Evolutionary conservation across 2,113 vertebrate species (phyloP), one percentile per base, ranked within the genome.

Genomic region (Perca flavescens): DNA sequence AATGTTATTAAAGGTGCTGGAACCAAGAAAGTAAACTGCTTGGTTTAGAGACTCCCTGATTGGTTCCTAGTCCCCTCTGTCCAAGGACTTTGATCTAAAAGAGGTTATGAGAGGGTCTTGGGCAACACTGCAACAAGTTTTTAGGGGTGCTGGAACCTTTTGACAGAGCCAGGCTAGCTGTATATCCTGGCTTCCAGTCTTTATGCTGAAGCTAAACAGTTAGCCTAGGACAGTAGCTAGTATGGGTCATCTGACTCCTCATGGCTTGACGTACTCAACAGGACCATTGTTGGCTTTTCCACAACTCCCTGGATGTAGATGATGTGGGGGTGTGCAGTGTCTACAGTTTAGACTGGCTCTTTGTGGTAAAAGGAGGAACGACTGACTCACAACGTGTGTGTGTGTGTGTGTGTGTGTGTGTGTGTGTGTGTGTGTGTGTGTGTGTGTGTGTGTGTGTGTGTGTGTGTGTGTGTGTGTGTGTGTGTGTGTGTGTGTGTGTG

Each of bases 241-340:
- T 66, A 53, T 31, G 79, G 74, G 74, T 89, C 87, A 78, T 80
- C 79, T 91, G 78, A 82, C 73, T 68, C 72, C 80, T 47, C 9
- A 52, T 84, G 80, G 83, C 17, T 78, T 74, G 61, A 64, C 40
- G 47, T 54, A 82, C 68, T 93, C 85, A 80, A 62, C 82, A 65
- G 64, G 70, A 47, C 76, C 74, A 69, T 90, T 92, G 89, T 91
- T 90, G 86, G 43, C 82, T 64, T 84, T 73, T 74, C 88, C 89
- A 92, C 89, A 88, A 76, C 40, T 64, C 60, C 43, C 40, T 83
- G 61, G 64, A 73, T 62, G 70, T 79, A 69, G 73, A 66, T 66
- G 79, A 69, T 76, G 47, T 83, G 72, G 68, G 25, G 76, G 85
- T 19, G 17, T 21, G 31, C 25, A 22, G 69, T 91, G 85, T 19